Evolutionary conservation across 2,888 invertebrate genomes (phyloP).

Genomic region (Melanchra persicariae): DNA sequence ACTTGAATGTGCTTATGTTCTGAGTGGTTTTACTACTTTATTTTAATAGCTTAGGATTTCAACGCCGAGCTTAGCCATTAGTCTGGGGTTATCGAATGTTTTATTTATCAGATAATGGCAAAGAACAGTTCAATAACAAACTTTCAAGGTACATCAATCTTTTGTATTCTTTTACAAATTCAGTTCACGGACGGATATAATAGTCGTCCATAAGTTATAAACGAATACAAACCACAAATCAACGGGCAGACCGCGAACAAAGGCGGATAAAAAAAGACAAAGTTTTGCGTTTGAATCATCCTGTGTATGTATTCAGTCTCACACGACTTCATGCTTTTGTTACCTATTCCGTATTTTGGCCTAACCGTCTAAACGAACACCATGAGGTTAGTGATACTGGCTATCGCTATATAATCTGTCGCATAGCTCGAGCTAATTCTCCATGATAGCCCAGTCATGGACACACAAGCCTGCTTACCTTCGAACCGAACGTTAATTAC

Average conservation of each 20-base stretch:
- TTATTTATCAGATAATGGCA: constrained; percentile 44
- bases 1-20: constrained; percentile 35
- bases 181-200: constrained; percentile 38
- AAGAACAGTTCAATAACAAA: constrained; percentile 37
- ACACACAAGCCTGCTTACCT: constrained; percentile 1
- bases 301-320: neutral
- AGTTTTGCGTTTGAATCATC: constrained; percentile 4
- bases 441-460: neutral
- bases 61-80: constrained; percentile 22
- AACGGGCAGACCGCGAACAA: constrained; percentile 41
- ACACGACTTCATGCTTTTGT: neutral
- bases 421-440: neutral
- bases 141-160: constrained; percentile 39
- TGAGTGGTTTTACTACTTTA: constrained; percentile 46
- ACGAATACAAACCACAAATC: constrained; percentile 46
- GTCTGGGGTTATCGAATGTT: constrained; percentile 26
- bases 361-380: neutral
- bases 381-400: neutral
- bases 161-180: constrained; percentile 33
- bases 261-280: constrained; percentile 18
- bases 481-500: constrained; percentile 13
- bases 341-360: neutral
- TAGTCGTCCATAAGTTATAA: constrained; percentile 32
- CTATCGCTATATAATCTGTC: constrained; percentile 1
- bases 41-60: constrained; percentile 35